Conservation (phyloP, 2,888 invertebrate genomes). For the Nymphalis urticae region DNA sequence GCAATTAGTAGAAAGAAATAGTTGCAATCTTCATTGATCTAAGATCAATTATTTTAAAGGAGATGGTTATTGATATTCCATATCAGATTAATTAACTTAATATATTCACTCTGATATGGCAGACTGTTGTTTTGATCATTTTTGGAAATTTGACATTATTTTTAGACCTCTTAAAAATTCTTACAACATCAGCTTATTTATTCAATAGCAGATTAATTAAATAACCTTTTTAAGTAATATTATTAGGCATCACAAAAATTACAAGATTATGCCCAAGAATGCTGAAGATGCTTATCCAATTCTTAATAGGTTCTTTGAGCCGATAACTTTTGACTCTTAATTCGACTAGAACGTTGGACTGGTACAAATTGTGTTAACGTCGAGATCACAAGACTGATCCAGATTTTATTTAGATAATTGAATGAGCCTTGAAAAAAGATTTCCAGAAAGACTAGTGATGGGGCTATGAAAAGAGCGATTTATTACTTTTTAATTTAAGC, state of each 20-base stretch:
- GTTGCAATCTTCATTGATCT: no score
- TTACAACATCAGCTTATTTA: no score
- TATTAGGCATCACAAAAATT: background rate
- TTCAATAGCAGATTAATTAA: no score
- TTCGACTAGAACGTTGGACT: slow-evolving; percentile 52
- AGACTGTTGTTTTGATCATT: no score
- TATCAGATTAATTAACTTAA: no score
- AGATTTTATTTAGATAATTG: slow-evolving; percentile 80
- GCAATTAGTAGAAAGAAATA: background rate
- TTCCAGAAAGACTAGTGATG: slow-evolving; percentile 48
- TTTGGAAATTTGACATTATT: no score
- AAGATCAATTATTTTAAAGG: background rate
- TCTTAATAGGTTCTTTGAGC: slow-evolving; percentile 23
- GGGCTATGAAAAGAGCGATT: slow-evolving; percentile 47
- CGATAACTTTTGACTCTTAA: slow-evolving; percentile 54
- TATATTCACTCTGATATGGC: no score
- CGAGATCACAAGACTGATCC: slow-evolving; percentile 70
- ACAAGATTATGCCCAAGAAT: background rate
- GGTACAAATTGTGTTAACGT: slow-evolving; percentile 74
- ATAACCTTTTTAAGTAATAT: no score
- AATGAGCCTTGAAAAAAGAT: slow-evolving; percentile 77
- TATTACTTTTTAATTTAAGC: background rate
- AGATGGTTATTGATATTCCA: no score
- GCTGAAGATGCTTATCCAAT: slow-evolving; percentile 20
- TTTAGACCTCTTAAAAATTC: no score